These are phyloP conservation scores for Callinectes sapidus DNA, from an alignment of 2,888 invertebrate genomes.

Conservation along the genomic window DNA sequence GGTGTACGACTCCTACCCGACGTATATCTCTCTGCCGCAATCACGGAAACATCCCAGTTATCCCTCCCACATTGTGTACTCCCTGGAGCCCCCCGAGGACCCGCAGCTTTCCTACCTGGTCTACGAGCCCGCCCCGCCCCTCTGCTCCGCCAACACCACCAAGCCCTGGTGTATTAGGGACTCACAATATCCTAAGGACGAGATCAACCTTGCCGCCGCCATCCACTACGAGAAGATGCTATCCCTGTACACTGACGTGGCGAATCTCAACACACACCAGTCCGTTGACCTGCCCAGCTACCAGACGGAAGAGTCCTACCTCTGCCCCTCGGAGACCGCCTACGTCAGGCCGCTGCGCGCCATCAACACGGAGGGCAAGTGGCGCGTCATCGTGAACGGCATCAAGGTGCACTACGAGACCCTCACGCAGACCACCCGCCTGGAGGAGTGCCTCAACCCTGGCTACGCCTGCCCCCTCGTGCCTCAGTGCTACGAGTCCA, in stretches of 20 bases:
- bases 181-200: slow-evolving; percentile 51
- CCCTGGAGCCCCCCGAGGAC: neutral
- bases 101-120: neutral
- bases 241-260: slow-evolving; percentile 72
- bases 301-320: slow-evolving; percentile 73
- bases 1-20: neutral
- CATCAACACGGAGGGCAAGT: slow-evolving; percentile 72
- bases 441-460: slow-evolving; percentile 69
- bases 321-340: slow-evolving; percentile 73
- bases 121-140: slow-evolving; percentile 60
- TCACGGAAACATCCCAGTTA: neutral
- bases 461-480: slow-evolving; percentile 73
- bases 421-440: slow-evolving; percentile 70
- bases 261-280: slow-evolving; percentile 59
- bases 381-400: slow-evolving; percentile 72
- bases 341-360: slow-evolving; percentile 73
- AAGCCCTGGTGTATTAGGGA: slow-evolving; percentile 51
- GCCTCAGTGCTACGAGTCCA: slow-evolving; percentile 29
- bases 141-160: slow-evolving; percentile 71
- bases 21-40: neutral
- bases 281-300: slow-evolving; percentile 59
- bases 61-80: slow-evolving; percentile 4
- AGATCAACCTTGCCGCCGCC: slow-evolving; percentile 61
- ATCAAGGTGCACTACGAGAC: slow-evolving; percentile 55
- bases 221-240: slow-evolving; percentile 66